These are phyloP conservation scores for Porites rus DNA, from an alignment of 92 coral and sea anemone genomes.

Conservation along the genomic window DNA sequence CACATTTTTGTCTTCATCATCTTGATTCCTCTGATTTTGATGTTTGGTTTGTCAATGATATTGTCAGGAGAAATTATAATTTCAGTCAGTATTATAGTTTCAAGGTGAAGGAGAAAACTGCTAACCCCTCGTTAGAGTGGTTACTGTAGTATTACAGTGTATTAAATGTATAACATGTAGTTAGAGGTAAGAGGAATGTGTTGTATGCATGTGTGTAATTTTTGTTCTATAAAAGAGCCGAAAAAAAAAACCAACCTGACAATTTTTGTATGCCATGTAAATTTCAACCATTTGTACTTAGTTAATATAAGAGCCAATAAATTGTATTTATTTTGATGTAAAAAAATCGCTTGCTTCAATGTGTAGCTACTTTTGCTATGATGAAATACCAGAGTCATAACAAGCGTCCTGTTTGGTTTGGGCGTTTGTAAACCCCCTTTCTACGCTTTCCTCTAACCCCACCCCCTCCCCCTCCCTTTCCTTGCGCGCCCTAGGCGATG, in stretches of 20 bases:
- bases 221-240: background rate
- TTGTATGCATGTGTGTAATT: background rate
- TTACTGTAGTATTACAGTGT: too few species aligned
- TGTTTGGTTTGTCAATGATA: too few species aligned
- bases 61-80: too few species aligned
- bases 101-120: too few species aligned
- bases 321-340: constrained; percentile 20
- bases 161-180: too few species aligned
- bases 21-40: too few species aligned
- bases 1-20: too few species aligned
- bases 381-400: too few species aligned
- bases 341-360: background rate
- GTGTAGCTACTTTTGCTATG: background rate
- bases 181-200: background rate
- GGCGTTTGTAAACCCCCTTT: background rate
- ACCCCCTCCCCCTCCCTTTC: background rate
- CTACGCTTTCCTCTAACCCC: background rate
- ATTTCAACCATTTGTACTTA: background rate
- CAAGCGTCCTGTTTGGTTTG: background rate
- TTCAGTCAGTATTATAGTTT: too few species aligned
- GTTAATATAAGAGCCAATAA: constrained; percentile 23
- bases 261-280: background rate
- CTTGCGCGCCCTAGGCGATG: background rate
- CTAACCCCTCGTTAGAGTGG: too few species aligned
- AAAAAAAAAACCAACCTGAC: background rate